Base-by-base conservation (phyloP, 2,888 invertebrate species). In the Neoaliturus tenellus region DNA sequence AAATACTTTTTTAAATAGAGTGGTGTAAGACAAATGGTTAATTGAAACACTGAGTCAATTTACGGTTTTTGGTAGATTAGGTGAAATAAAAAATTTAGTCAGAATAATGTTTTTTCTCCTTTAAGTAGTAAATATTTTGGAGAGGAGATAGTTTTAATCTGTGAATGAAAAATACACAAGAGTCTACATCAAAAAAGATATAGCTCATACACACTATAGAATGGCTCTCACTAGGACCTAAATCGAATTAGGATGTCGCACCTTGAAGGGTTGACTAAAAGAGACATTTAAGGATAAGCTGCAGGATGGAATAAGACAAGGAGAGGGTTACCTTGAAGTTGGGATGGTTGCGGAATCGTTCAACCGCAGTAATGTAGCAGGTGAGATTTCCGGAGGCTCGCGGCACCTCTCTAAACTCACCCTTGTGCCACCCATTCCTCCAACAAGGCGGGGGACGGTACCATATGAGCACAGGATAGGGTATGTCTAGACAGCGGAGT, bases 311-410 rank as follows among this genome's bases (percentile, higher is more conserved):
- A 39, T 39, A 39, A 8, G 39, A 51, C 20, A 23, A 51, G 23
- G 20, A 23, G 23, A 23, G 51, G 31, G 62, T 25, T 58, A 92
- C 92, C 88, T 90, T 90, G 28, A 90, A 89, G 17, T 88, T 87
- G 10, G 88, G 86, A 85, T 91, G 89, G 58, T 87, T 85, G 17
- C 88, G 85, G 85, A 90, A 91, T 8, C 88, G 88, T 85, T 91
- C 89, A 85, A 91, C 89, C 28, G 90, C 89, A 17, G 92, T 92
- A 81, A 92, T 90, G 85, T 90, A 91, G 87, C 93, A 93, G 35
- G 88, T 86, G 20, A 89, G 87, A 33, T 90, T 81, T 0, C 90
- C 90, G 86, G 92, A 93, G n/a, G n/a, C n/a, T n/a, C n/a, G n/a
- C n/a, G n/a, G n/a, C n/a, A n/a, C n/a, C 20, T 88, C 87, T 86